These are phyloP conservation scores for Penaeus vannamei DNA, from an alignment of 1,140 invertebrate genomes.

Conservation along the genomic window DNA sequence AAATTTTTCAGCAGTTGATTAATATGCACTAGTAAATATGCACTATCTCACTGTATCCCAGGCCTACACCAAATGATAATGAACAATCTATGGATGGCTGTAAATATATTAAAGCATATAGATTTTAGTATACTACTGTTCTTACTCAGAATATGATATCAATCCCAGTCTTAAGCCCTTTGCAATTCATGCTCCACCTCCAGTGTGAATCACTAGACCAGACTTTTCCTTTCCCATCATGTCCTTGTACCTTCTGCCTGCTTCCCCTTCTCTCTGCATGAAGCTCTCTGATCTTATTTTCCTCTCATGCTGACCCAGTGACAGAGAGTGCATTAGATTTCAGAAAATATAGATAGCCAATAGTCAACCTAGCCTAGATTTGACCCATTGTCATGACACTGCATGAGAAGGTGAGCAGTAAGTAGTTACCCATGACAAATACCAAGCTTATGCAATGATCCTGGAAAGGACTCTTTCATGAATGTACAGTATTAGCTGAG, in stretches of 20 bases:
- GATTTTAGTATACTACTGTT: too few relatives aligned
- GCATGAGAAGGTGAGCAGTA: slow-evolving; percentile 51
- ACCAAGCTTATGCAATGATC: slow-evolving; percentile 22
- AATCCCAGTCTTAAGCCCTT: too few relatives aligned
- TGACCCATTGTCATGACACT: slow-evolving; percentile 51
- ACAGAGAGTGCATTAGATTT: slow-evolving; percentile 58
- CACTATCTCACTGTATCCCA: too few relatives aligned
- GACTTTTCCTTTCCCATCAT: background rate
- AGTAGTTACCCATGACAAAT: slow-evolving; percentile 48
- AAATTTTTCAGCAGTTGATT: too few relatives aligned
- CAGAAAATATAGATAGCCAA: slow-evolving; percentile 23
- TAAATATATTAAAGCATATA: too few relatives aligned
- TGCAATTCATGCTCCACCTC: background rate
- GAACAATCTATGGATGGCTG: too few relatives aligned
- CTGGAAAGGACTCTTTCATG: too few relatives aligned
- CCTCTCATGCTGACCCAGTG: slow-evolving; percentile 53
- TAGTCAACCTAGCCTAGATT: slow-evolving; percentile 43
- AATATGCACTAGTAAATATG: too few relatives aligned
- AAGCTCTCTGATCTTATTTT: slow-evolving; percentile 44
- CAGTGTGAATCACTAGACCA: background rate
- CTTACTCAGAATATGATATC: too few relatives aligned
- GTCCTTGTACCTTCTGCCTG: slow-evolving; percentile 5
- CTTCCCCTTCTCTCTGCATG: slow-evolving; percentile 50
- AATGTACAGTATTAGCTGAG: background rate
- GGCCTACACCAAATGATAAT: too few relatives aligned